Evolutionary conservation across 2,113 vertebrate species (phyloP).

Genomic region (cat (Felis catus)): F.catus_Fca126_mat1.0 CM031414.1:134909501-134910000

Average conservation of each 20-base stretch:
- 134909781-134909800: background rate
- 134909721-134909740: background rate
- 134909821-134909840: background rate
- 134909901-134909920: background rate
- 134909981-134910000: background rate
- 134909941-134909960: background rate
- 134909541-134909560: background rate
- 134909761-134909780: no score
- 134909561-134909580: background rate
- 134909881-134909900: no score
- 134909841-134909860: background rate
- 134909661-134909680: background rate
- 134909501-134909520: background rate
- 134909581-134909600: background rate
- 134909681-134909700: background rate
- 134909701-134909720: accelerated
- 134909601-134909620: background rate
- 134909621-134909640: background rate
- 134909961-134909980: background rate
- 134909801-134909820: background rate
- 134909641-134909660: no score
- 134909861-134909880: background rate
- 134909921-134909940: background rate
- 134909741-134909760: background rate
- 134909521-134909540: accelerated